These are phyloP conservation scores for Thamnaconus septentrionalis DNA, from an alignment of 2,113 vertebrate species.

Conservation along the genomic window DNA sequence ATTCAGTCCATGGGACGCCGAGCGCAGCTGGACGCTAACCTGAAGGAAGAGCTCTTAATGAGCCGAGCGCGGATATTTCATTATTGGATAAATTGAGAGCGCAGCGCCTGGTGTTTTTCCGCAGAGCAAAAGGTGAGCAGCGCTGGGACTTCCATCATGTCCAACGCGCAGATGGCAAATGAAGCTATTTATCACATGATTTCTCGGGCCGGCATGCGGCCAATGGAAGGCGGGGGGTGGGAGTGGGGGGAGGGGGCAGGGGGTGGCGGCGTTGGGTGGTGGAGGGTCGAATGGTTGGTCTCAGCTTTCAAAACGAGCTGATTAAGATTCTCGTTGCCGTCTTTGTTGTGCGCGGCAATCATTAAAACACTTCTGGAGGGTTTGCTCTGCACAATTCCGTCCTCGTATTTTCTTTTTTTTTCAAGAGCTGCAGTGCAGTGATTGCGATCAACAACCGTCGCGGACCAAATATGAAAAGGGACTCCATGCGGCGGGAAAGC, in stretches of 20 bases:
- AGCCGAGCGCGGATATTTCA: neutral
- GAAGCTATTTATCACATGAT: slow-evolving; percentile 33
- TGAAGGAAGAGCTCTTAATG: neutral
- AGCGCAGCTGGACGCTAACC: slow-evolving; percentile 2
- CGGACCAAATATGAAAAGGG: no score
- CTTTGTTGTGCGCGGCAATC: slow-evolving; percentile 1
- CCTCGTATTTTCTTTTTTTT: neutral
- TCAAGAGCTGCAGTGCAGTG: no score
- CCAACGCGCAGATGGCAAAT: slow-evolving; percentile 33
- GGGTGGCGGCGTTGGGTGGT: no score
- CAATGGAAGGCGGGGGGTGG: slow-evolving; percentile 12
- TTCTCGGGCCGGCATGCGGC: neutral
- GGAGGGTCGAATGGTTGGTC: no score
- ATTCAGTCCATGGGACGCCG: neutral
- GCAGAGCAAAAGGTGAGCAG: slow-evolving; percentile 26
- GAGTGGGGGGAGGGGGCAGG: no score
- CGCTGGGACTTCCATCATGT: slow-evolving; percentile 32
- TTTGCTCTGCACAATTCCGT: slow-evolving; percentile 7
- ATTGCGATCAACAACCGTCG: no score
- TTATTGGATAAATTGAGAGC: neutral
- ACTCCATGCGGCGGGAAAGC: no score
- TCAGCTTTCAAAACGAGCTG: slow-evolving; percentile 1
- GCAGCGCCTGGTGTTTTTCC: slow-evolving; percentile 4
- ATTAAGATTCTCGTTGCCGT: slow-evolving; percentile 21
- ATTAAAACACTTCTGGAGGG: slow-evolving; percentile 9